These are phyloP conservation scores for Araneus ventricosus DNA, from an alignment of 1,140 invertebrate genomes.

Conservation along the genomic window DNA sequence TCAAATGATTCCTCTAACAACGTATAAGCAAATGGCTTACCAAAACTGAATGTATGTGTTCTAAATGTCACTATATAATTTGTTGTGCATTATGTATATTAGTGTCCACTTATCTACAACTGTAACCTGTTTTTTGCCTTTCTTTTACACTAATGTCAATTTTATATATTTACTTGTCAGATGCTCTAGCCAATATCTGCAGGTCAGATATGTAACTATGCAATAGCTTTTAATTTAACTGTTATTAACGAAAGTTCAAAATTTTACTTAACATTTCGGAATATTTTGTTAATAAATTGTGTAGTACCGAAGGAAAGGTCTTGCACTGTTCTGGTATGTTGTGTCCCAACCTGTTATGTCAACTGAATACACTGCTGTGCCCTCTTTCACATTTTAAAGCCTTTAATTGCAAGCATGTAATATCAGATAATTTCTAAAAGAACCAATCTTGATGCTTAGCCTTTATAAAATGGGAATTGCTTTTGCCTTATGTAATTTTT, in stretches of 20 bases:
- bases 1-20: slow-evolving; percentile 10
- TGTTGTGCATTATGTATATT: not conserved
- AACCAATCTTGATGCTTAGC: slow-evolving; percentile 46
- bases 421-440: slow-evolving; percentile 51
- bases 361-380: slow-evolving; percentile 7
- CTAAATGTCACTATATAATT: slow-evolving; percentile 5
- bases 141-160: not conserved
- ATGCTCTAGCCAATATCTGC: slow-evolving; percentile 22
- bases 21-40: not conserved
- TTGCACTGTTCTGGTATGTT: not conserved
- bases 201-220: not conserved
- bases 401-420: slow-evolving; percentile 23
- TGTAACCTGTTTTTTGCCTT: slow-evolving; percentile 17
- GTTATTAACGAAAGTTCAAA: slow-evolving; percentile 14
- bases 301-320: slow-evolving; percentile 19
- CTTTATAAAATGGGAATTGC: slow-evolving; percentile 16
- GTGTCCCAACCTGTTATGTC: no score
- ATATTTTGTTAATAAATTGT: not conserved
- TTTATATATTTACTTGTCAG: slow-evolving; percentile 32
- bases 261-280: not conserved
- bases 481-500: slow-evolving; percentile 44
- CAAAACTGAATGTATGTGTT: not conserved
- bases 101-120: not conserved
- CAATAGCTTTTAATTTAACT: slow-evolving; percentile 38
- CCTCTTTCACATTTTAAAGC: slow-evolving; percentile 43